Base-by-base conservation (phyloP, 2,113 vertebrate genomes). In the Macquaria ambigua region DNA sequence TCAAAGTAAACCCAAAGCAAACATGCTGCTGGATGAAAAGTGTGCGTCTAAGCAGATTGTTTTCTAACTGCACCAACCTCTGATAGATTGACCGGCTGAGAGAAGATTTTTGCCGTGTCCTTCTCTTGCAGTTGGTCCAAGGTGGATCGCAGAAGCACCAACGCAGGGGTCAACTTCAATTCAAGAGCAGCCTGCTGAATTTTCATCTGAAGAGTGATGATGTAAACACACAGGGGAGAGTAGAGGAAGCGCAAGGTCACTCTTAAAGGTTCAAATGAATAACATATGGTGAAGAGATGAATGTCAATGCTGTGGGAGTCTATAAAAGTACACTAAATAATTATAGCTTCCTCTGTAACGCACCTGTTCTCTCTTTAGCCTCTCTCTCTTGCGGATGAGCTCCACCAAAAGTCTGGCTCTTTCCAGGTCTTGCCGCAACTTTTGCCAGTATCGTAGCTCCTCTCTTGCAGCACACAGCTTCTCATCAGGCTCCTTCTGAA, bases 371-470 rank as follows among this genome's bases (percentile, higher is more conserved):
- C 98, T 95, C 94, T 99, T 99, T 89, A 99, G 97, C 84, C 99
- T 97, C 72, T 99, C 98, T 91, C 98, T 95, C 92, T 99, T 99
- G 4, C 98, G 97, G 91, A 99, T 99, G 59, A 99, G 96, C 90
- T 99, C 98, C 5, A 99, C 96, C 85, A 99, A 93, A 89, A 99
- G 95, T 64, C 98, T 93, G 0, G 98, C 98, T 81, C 98, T 95
- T 90, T 99, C 98, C 94, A 99, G 73, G 93, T 99, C 98, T 0
- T 99, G 98, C 34, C 98, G 96, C 63, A 99, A 93, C 74, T 99
- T 99, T 79, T 99, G 98, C 98, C 98, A 99, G 93, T 99, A 99
- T 64, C 98, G 98, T 56, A 99, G 95, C 89, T 99, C 97, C 74
- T 98, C 97, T 92, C 98, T 97, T 23, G 98, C 97, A 0, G 97